Base-by-base conservation (phyloP, 2,888 invertebrate genomes). In the Hirtodrosophila cameraria region DNA sequence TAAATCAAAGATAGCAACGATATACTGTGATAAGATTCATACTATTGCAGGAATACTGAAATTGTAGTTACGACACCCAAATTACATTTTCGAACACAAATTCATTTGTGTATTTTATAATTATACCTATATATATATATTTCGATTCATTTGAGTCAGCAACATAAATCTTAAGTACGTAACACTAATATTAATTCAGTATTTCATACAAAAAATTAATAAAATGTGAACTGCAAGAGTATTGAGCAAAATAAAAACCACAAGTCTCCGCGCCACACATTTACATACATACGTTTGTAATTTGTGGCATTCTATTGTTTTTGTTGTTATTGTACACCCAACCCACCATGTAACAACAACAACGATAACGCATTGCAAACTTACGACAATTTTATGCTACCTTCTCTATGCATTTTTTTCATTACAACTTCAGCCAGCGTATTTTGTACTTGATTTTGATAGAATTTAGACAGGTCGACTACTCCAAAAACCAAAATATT, bases 381-480 rank as follows among this genome's bases (percentile, higher is more conserved):
- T 66, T 62, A 76, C 62, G 66, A 53, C 72, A 71, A 74, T 72
- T 63, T 63, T 71, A 61, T 75, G 65, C 65, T 59, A 62, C 55
- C 54, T 53, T 45, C 64, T 62, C 45, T 62, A 36, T 52, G 45
- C 30, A n/a, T 31, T 49, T 55, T 42, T 49, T 30, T 20, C 46
- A 45, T 49, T 20, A 30, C 41, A 48, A 43, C 46, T 46, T 12
- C 27, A 65, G 58, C 61, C 36, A 15, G 12, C 61, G 54, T 54
- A 48, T 74, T 74, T 71, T 81, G 79, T 80, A 80, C 85, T 80
- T 84, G 82, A 77, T 81, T 62, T 58, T 63, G 43, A 63, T 49
- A 15, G 57, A 53, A 57, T 53, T 61, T 53, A 53, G 35, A 35
- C 49, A 16, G n/a, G n/a, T n/a, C n/a, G n/a, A n/a, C n/a, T n/a